Evolutionary conservation across 2,888 invertebrate species (phyloP).

Genomic region (Cotesia congregata): DNA sequence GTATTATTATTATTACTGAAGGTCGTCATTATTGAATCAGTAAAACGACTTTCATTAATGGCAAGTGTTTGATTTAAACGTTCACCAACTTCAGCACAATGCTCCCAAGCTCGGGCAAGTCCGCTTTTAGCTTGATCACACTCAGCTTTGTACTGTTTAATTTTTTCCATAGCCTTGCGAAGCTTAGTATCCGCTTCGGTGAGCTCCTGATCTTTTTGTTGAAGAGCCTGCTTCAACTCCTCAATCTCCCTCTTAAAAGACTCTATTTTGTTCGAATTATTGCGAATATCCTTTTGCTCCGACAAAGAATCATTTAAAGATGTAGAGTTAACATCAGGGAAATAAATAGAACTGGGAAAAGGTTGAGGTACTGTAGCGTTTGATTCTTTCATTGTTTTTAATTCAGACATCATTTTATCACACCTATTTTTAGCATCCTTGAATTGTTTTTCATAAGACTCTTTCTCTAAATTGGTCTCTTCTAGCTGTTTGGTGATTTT

Average conservation of each 20-base stretch:
- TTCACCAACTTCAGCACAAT: conserved; percentile 63
- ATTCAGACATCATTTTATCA: conserved; percentile 60
- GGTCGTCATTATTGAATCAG: conserved; percentile 33
- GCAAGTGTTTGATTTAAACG: conserved; percentile 57
- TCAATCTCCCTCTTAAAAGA: conserved; percentile 54
- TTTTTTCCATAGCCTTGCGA: conserved; percentile 50
- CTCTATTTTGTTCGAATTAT: conserved; percentile 36
- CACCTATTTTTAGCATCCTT: conserved; percentile 65
- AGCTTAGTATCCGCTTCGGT: conserved; percentile 51
- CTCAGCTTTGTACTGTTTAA: conserved; percentile 55
- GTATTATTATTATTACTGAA: conserved; percentile 30
- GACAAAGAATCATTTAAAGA: conserved; percentile 21
- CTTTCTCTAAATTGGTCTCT: conserved; percentile 58
- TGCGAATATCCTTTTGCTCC: background rate
- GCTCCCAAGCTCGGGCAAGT: conserved; percentile 61
- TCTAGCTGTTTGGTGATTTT: conserved; percentile 57
- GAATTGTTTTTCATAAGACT: conserved; percentile 65
- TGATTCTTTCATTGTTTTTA: conserved; percentile 39
- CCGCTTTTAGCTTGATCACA: conserved; percentile 61
- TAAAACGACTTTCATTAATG: conserved; percentile 43
- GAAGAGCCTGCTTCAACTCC: conserved; percentile 49
- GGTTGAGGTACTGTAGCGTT: conserved; percentile 40
- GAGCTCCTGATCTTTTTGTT: conserved; percentile 54
- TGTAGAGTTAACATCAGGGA: conserved; percentile 39
- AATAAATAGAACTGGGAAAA: conserved; percentile 48